Evolutionary conservation across 2,113 vertebrate species (phyloP).

Genomic region (Saccopteryx leptura): DNA sequence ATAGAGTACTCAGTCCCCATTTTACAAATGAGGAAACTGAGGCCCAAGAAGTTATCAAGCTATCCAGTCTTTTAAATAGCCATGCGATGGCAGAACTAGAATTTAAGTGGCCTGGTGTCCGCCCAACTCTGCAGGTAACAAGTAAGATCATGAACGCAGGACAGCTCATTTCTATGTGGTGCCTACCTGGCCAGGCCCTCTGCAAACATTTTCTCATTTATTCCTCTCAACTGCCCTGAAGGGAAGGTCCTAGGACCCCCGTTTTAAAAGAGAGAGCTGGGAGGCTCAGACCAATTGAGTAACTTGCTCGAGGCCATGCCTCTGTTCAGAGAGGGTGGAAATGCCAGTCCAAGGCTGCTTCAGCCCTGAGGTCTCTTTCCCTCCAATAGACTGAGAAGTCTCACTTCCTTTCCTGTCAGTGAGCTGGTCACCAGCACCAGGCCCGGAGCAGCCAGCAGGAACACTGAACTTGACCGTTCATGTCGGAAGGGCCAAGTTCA

Average conservation of each 20-base stretch:
- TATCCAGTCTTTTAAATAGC: not conserved
- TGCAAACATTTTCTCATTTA: not conserved
- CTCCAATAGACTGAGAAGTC: not conserved
- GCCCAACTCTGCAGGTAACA: not conserved
- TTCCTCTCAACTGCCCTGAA: not conserved
- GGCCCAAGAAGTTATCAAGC: not conserved
- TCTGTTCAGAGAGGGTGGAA: not conserved
- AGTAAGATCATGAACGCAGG: not conserved
- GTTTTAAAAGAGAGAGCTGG: not conserved
- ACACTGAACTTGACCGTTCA: not conserved
- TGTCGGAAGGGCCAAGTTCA: not conserved
- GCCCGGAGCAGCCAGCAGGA: not conserved
- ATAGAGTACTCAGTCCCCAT: not conserved
- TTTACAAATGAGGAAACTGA: conserved; percentile 34
- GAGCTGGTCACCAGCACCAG: not conserved
- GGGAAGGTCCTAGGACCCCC: not conserved
- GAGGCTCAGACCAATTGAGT: not conserved
- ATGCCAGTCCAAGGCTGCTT: not conserved
- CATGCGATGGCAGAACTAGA: not conserved
- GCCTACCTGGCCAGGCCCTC: not conserved
- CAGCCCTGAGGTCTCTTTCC: not conserved
- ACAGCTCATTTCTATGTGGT: not conserved
- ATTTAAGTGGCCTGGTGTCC: not conserved
- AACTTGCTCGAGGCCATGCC: not conserved
- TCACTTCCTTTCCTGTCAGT: not conserved